Evolutionary conservation across 2,113 vertebrate genomes (phyloP).

Genomic region (Carassius carassius): DNA sequence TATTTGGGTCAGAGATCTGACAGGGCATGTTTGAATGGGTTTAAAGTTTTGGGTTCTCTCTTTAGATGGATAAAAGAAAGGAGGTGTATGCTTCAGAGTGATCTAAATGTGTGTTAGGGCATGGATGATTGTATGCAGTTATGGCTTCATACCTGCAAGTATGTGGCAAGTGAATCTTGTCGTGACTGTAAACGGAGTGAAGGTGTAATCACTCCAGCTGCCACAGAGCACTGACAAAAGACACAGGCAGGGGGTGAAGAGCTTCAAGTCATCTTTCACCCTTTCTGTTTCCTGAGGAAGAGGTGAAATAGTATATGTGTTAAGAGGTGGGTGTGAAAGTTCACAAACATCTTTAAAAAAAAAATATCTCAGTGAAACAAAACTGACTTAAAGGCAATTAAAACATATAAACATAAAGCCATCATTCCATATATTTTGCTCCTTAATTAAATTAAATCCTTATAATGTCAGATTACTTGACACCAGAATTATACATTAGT

Average conservation of each 20-base stretch:
- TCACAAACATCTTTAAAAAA: slow-evolving; percentile 64
- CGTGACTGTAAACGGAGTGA: background rate
- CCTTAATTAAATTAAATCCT: background rate
- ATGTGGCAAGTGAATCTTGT: slow-evolving; percentile 22
- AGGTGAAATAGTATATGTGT: slow-evolving; percentile 18
- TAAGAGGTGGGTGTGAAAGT: slow-evolving; percentile 35
- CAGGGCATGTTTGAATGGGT: background rate
- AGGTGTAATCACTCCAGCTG: slow-evolving; percentile 17
- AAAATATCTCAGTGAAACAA: slow-evolving; percentile 45
- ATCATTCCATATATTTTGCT: background rate
- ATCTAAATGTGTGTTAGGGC: background rate
- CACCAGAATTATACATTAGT: background rate
- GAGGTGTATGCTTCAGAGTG: background rate
- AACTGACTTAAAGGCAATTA: slow-evolving; percentile 1
- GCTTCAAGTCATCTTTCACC: slow-evolving; percentile 30
- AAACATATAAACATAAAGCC: background rate
- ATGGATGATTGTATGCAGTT: background rate
- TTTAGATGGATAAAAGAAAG: background rate
- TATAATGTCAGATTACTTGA: background rate
- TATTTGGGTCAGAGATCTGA: background rate
- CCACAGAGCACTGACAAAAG: slow-evolving; percentile 2
- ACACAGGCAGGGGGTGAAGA: background rate
- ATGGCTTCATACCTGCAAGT: background rate
- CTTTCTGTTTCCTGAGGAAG: slow-evolving; percentile 22
- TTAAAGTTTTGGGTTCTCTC: no score